Conservation (phyloP, 2,888 invertebrate genomes). For the Ornithoptera alexandrae region DNA sequence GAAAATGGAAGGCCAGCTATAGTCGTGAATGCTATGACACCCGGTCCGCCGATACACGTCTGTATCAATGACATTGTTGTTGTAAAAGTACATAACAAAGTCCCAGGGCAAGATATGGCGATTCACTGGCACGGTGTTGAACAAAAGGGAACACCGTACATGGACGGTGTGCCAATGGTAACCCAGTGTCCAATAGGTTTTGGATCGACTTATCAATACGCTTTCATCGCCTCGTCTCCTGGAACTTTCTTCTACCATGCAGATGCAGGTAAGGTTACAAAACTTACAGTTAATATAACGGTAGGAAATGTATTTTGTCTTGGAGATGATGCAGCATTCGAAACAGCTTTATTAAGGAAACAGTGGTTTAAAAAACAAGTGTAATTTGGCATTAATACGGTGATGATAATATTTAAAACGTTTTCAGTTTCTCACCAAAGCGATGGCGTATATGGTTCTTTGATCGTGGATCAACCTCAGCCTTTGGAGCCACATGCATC, state of each 20-base stretch:
- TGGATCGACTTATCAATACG: slow-evolving; percentile 85
- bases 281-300: neutral
- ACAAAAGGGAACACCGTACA: slow-evolving; percentile 83
- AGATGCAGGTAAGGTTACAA: slow-evolving; percentile 75
- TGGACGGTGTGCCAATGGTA: slow-evolving; percentile 89
- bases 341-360: neutral
- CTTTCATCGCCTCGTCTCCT: slow-evolving; percentile 82
- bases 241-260: slow-evolving; percentile 88
- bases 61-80: slow-evolving; percentile 86
- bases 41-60: slow-evolving; percentile 81
- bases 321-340: neutral
- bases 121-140: slow-evolving; percentile 88
- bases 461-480: slow-evolving; percentile 78
- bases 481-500: slow-evolving; percentile 62
- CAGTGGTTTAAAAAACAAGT: too few relatives aligned
- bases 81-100: slow-evolving; percentile 85
- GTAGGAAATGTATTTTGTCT: too few relatives aligned
- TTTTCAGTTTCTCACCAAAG: slow-evolving; percentile 79
- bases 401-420: neutral
- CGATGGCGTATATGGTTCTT: slow-evolving; percentile 80
- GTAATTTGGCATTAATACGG: neutral
- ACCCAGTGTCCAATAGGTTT: slow-evolving; percentile 87
- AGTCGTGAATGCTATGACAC: slow-evolving; percentile 61
- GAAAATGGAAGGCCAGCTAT: slow-evolving; percentile 56
- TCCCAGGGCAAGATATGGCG: slow-evolving; percentile 83